A percentile compares a stretch with the other conserved stretches of the same genome.
These are phyloP conservation scores for Semnornis frantzii DNA, from an alignment of 2,113 vertebrate species.

Conservation along the genomic window DNA sequence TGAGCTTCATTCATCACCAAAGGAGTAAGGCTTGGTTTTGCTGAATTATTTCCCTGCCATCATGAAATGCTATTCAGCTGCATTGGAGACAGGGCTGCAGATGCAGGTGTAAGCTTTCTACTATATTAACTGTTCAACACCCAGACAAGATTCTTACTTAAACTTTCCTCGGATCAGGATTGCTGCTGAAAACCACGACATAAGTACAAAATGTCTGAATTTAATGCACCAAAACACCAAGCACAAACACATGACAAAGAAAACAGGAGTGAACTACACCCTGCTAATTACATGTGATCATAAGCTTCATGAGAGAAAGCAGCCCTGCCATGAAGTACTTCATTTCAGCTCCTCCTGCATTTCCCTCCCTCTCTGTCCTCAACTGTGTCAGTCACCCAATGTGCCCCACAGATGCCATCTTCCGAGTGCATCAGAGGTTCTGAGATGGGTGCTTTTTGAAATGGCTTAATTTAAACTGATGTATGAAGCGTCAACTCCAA, in stretches of 20 bases:
- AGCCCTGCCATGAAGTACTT: neutral
- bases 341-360: neutral
- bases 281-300: neutral
- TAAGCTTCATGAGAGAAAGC: neutral
- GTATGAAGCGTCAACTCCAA: slow-evolving; percentile 38
- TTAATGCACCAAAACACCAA: neutral
- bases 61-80: slow-evolving; percentile 46
- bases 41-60: slow-evolving; percentile 55
- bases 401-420: neutral
- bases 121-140: slow-evolving; percentile 12
- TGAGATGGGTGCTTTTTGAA: neutral
- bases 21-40: neutral
- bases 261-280: neutral
- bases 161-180: neutral
- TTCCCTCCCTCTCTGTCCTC: neutral
- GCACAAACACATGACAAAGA: neutral
- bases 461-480: slow-evolving; percentile 36
- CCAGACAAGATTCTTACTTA: neutral
- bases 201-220: neutral
- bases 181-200: neutral
- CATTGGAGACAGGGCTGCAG: slow-evolving; percentile 29
- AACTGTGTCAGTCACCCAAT: neutral
- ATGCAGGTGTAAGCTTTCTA: slow-evolving; percentile 2
- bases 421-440: neutral
- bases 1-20: slow-evolving; percentile 27